These are phyloP conservation scores for Panzeria rudis DNA, from an alignment of 2,888 invertebrate genomes.

Conservation along the genomic window DNA sequence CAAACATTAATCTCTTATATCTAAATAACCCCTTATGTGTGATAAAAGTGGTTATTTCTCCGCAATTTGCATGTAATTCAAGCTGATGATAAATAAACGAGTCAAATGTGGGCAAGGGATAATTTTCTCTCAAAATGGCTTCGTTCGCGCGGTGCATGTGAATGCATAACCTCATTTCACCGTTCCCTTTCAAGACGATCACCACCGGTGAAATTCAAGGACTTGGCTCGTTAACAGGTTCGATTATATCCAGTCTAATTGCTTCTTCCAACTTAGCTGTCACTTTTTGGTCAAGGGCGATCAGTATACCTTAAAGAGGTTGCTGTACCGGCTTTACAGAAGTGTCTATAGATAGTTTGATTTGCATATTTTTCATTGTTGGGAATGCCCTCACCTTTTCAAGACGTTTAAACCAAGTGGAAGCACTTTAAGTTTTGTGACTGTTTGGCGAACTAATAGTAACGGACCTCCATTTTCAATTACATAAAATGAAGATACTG, in stretches of 20 bases:
- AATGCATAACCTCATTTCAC: slow-evolving; percentile 43
- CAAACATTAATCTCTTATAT: slow-evolving; percentile 80
- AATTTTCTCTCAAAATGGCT: slow-evolving; percentile 51
- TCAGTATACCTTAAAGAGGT: no score
- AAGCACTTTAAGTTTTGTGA: no score
- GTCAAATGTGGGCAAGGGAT: slow-evolving; percentile 67
- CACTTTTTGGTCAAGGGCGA: no score
- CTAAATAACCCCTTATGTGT: slow-evolving; percentile 74
- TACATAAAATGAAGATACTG: no score
- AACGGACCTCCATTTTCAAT: no score
- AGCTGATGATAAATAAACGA: slow-evolving; percentile 74
- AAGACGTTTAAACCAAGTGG: no score
- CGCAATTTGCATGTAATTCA: no score
- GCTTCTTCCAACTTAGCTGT: no score
- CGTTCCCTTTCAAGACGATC: slow-evolving; percentile 63
- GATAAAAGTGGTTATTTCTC: no score
- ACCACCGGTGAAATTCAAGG: slow-evolving; percentile 79
- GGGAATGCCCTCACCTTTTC: no score
- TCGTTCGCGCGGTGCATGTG: slow-evolving; percentile 57
- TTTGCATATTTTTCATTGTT: slow-evolving; percentile 5
- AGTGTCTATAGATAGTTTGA: slow-evolving; percentile 14
- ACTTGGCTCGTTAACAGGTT: slow-evolving; percentile 75
- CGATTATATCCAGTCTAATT: no score
- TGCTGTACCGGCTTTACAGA: not conserved
- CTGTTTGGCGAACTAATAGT: no score